Evolutionary conservation across 2,113 vertebrate genomes (phyloP), one percentile per base, ranked within the genome.

Genomic region (Gobiocypris rarus): DNA sequence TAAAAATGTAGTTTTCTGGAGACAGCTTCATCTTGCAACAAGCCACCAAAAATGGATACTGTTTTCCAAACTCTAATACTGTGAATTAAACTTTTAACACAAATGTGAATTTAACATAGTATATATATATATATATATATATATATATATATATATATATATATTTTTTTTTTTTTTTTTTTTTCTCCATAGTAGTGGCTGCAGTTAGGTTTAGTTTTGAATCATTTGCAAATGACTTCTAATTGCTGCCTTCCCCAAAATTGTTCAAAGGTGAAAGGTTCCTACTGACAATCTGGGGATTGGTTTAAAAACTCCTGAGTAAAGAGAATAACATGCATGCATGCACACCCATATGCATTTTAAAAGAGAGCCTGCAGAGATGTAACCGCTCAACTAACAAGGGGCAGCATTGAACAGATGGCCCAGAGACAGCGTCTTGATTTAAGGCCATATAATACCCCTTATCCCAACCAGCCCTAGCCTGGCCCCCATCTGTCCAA

Each of bases 401-500:
- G 65, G 34, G 65, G 79, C 71, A 58, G 69, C 88, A 88, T 77
- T 83, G 88, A 93, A 91, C 94, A 94, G 94, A 94, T 94, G 94
- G 94, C 86, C 88, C 81, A 91, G 92, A 90, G 91, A 90, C 92
- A 90, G 90, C 74, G 91, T 89, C 91, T 92, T 89, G 89, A 93
- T 93, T 93, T 91, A 87, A 90, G 90, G 91, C 87, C 88, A 86
- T 86, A 88, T 92, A 86, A 92, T 90, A 89, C 89, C 90, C 17
- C 87, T 86, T 90, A 90, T 87, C 90, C 87, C 87, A 88, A 91
- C 90, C 90, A 90, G 90, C 84, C 87, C 91, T 91, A 81, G 77
- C 65, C 82, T 67, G 75, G 77, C 63, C 86, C 86, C 94, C 94
- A 94, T 95, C 94, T 95, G 94, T 94, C 92, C 88, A 88, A 54